phyloP scores from a whole-genome alignment of 2,888 invertebrate genomes.

The Cyaniris semiargus region DNA sequence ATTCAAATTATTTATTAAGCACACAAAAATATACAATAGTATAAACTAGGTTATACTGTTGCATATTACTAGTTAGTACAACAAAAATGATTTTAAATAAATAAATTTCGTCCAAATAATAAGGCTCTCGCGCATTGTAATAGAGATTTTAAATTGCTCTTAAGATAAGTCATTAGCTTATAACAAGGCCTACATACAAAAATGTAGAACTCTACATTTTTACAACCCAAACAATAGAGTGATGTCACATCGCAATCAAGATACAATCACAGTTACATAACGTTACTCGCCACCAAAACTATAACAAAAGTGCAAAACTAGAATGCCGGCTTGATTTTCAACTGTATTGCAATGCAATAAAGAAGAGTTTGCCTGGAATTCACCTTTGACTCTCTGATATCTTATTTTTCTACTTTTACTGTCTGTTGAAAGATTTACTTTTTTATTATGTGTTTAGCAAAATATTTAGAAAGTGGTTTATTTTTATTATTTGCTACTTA shows the following conservation, averaged over 20 bases:
- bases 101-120: no score
- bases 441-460: background rate
- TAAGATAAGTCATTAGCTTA: background rate
- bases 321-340: background rate
- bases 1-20: no score
- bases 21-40: no score
- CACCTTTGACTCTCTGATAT: conserved; percentile 23
- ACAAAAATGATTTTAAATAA: no score
- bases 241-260: background rate
- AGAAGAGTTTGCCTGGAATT: background rate
- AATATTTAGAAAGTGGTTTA: background rate
- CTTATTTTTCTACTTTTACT: conserved; percentile 23
- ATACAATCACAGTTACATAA: conserved; percentile 23
- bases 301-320: conserved; percentile 15
- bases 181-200: background rate
- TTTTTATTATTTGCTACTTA: background rate
- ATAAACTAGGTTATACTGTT: no score
- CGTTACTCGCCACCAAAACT: background rate
- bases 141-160: background rate
- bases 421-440: background rate
- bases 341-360: background rate
- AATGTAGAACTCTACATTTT: background rate
- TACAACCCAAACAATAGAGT: background rate
- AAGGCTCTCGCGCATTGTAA: no score
- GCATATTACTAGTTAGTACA: no score